Conservation (phyloP, 1,140 invertebrate species). For the Diplogasteroides magnus region DNA sequence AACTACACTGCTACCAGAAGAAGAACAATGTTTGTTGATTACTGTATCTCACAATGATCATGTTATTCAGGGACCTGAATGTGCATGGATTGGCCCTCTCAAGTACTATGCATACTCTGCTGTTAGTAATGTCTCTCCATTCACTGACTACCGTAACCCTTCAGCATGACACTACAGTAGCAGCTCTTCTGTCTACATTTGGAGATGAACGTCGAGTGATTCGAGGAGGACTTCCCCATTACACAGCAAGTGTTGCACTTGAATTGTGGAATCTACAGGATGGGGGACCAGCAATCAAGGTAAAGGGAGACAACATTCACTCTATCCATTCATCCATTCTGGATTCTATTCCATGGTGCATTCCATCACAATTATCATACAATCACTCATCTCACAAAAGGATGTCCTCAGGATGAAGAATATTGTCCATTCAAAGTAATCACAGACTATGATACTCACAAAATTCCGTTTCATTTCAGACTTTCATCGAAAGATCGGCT, state of each 20-base stretch:
- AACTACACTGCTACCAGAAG: constrained; percentile 6
- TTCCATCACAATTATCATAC: constrained; percentile 43
- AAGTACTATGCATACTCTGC: constrained; percentile 51
- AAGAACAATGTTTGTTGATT: neutral
- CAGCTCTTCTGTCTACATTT: constrained; percentile 40
- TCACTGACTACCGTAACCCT: constrained; percentile 4
- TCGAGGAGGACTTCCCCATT: constrained; percentile 42
- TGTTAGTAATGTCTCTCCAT: constrained; percentile 18
- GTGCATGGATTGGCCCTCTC: constrained; percentile 38
- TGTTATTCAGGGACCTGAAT: constrained; percentile 9
- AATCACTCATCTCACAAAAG: constrained; percentile 45
- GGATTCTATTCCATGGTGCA: constrained; percentile 44
- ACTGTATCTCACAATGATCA: neutral
- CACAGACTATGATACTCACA: neutral
- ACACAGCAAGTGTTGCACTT: constrained; percentile 42
- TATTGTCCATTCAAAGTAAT: constrained; percentile 37
- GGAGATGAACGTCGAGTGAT: constrained; percentile 44
- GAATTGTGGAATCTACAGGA: constrained; percentile 39
- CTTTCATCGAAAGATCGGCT: constrained; percentile 28
- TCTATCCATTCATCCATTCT: constrained; percentile 5
- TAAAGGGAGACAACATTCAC: neutral
- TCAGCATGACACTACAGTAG: constrained; percentile 46
- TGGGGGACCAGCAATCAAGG: constrained; percentile 38
- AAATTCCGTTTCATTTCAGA: constrained; percentile 8
- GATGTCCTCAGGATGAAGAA: constrained; percentile 38